Evolutionary conservation across 2,797 vertebrate species (phyloP), one percentile per base, ranked within the genome.

Genomic region (Silurus aristotelis): DNA sequence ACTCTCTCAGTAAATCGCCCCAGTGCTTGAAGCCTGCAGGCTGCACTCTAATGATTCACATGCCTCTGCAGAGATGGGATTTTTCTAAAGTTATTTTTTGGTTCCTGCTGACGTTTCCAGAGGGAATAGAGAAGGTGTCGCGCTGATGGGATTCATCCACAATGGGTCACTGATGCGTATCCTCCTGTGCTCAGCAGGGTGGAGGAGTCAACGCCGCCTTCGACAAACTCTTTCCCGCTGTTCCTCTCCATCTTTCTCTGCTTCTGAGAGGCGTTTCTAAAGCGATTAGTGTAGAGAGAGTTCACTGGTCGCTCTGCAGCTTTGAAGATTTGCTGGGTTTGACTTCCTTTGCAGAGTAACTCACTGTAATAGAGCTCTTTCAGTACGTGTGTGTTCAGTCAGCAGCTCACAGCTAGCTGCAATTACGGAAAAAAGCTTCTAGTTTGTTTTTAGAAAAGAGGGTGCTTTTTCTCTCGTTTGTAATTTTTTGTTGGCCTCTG

Each of bases 231-330:
- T 76, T 38, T 76, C 56, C 64, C 25, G 73, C 79, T 31, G 78
- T 75, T 63, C 46, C 56, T 48, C 25, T 80, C 83, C 58, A 56
- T 68, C 80, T 81, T 76, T 75, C 86, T 61, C 73, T 48, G 80
- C 75, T 72, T 88, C 84, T 87, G 63, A 86, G 77, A 85, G 81
- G 70, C 83, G 67, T 86, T 86, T 85, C 85, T 88, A 84, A 89
- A 81, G 77, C 58, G 82, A 89, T 89, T 89, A 84, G 56, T 83
- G 77, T 86, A 55, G 75, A 80, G 61, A 82, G 73, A 82, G 75
- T 77, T 83, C 1, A 61, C 76, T 67, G 60, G 85, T 84, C 66
- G 84, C 80, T 80, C 63, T 86, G 86, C 56, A 27, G 61, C 83
- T 87, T 87, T 89, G 81, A 89, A 89, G 86, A 89, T 85, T 83